phyloP scores from a whole-genome alignment of 1,140 invertebrate genomes.

The Scaptomyza pallida region DNA sequence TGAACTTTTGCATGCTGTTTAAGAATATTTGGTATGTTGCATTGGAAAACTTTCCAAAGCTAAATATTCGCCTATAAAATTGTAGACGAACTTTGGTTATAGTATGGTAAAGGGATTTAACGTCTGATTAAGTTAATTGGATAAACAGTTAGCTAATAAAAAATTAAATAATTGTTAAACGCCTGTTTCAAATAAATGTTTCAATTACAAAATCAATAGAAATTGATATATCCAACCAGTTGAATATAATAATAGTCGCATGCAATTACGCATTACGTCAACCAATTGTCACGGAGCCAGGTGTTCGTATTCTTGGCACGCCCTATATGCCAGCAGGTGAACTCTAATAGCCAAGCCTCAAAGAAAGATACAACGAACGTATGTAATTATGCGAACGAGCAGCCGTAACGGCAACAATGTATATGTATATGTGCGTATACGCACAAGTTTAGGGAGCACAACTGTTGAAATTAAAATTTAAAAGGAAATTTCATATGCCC shows the following conservation, averaged over 20 bases:
- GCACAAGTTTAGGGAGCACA: background rate
- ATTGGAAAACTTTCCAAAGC: too few species aligned
- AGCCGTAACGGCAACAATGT: conserved; percentile 8
- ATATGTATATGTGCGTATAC: background rate
- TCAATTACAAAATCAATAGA: conserved; percentile 25
- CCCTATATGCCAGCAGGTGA: background rate
- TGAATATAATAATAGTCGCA: conserved; percentile 10
- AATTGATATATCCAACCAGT: background rate
- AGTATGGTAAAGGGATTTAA: too few species aligned
- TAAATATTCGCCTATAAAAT: too few species aligned
- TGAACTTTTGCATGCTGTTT: too few species aligned
- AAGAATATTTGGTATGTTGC: too few species aligned
- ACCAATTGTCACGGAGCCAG: conserved; percentile 12
- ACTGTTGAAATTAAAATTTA: background rate
- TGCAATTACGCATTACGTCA: conserved; percentile 19
- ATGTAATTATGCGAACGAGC: conserved; percentile 1
- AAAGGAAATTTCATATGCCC: conserved; percentile 1
- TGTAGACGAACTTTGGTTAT: too few species aligned
- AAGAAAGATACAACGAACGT: conserved; percentile 8
- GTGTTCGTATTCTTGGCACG: conserved; percentile 12
- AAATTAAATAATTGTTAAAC: too few species aligned
- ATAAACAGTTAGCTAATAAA: too few species aligned
- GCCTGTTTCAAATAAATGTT: background rate
- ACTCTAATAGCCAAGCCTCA: conserved; percentile 11
- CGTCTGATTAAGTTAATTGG: too few species aligned